Conservation (phyloP, 2,797 vertebrate genomes). For the Diglossa cyanea region DNA sequence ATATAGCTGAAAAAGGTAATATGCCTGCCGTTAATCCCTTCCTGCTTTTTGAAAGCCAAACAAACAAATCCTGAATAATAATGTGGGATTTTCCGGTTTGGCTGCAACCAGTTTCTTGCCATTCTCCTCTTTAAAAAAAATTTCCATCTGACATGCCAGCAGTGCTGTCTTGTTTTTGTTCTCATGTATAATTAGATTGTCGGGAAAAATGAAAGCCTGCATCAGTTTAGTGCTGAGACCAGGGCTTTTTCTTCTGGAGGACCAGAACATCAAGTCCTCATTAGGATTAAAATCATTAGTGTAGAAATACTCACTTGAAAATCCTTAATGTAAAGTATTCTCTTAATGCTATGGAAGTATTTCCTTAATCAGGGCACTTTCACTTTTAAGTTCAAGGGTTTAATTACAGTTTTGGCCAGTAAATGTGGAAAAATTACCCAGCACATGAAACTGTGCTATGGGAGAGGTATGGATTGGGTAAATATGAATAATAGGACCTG, state of each 20-base stretch:
- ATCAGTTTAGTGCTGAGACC: neutral
- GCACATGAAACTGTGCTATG: neutral
- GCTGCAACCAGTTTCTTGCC: neutral
- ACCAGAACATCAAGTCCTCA: neutral
- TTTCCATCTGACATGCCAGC: slow-evolving; percentile 32
- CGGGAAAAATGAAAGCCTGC: slow-evolving; percentile 4
- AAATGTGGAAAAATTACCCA: neutral
- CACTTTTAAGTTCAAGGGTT: neutral
- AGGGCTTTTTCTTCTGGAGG: neutral
- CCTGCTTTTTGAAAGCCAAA: neutral
- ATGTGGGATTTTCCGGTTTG: neutral
- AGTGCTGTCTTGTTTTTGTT: slow-evolving; percentile 8
- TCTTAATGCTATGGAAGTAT: neutral
- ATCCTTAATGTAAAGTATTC: neutral
- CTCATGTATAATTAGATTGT: slow-evolving; percentile 42
- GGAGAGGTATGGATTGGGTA: neutral
- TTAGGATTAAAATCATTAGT: neutral
- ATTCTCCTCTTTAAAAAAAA: slow-evolving; percentile 1
- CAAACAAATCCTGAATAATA: neutral
- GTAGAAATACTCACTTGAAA: neutral
- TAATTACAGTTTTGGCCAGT: neutral
- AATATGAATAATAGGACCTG: neutral
- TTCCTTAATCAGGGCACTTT: neutral
- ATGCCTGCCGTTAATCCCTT: neutral
- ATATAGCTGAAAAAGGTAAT: neutral